phyloP scores from a whole-genome alignment of 2,113 vertebrate species.

The Semnornis frantzii region DNA sequence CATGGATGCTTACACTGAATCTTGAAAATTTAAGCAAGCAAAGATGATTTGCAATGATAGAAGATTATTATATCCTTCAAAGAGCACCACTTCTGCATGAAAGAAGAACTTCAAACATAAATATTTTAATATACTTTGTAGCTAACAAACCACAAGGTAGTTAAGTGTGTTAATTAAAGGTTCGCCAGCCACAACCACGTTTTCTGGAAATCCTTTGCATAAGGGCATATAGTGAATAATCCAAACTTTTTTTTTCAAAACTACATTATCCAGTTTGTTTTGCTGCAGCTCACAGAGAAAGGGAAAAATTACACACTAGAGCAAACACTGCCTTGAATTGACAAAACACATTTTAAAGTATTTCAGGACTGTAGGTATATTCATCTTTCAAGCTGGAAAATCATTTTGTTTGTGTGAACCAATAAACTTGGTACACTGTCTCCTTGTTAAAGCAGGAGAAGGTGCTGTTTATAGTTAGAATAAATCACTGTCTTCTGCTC shows the following conservation, averaged over 20 bases:
- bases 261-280: not conserved
- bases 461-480: not conserved
- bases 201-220: not conserved
- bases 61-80: not conserved
- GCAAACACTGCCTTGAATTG: not conserved
- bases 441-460: not conserved
- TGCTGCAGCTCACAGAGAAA: not conserved
- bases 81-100: not conserved
- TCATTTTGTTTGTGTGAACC: not conserved
- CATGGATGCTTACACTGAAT: not conserved
- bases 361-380: not conserved
- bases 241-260: not conserved
- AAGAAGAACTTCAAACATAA: not conserved
- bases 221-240: not conserved
- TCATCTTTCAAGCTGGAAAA: not conserved
- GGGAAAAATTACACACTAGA: not conserved
- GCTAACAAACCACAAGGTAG: not conserved
- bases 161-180: not conserved
- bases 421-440: not conserved
- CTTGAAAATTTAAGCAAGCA: not conserved
- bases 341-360: not conserved
- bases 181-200: not conserved
- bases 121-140: not conserved
- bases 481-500: constrained; percentile 32
- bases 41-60: not conserved